Conservation (phyloP, 2,113 vertebrate species). For the Pseudolaguvia tuberculata region DNA sequence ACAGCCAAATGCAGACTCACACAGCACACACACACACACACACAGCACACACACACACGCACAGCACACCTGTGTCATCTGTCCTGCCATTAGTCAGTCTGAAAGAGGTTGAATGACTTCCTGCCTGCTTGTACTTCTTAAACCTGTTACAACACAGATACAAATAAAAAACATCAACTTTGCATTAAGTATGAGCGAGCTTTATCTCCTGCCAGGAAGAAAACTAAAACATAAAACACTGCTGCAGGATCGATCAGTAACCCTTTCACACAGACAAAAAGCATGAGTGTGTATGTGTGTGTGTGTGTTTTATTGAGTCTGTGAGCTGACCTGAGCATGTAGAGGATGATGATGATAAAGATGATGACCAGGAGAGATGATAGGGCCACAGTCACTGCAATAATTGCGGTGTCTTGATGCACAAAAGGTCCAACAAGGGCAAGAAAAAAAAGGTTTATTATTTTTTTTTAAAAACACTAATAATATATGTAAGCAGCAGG, state of each 20-base stretch:
- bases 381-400: slow-evolving; percentile 93
- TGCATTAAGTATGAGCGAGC: neutral
- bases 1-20: neutral
- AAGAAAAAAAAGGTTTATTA: neutral
- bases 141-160: slow-evolving; percentile 72
- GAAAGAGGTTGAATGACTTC: slow-evolving; percentile 95
- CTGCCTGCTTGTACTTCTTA: slow-evolving; percentile 98
- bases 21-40: slow-evolving; percentile 8
- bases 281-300: neutral
- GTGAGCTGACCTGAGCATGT: slow-evolving; percentile 89
- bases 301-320: neutral
- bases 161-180: slow-evolving; percentile 14
- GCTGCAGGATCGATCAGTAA: too few relatives aligned
- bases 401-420: slow-evolving; percentile 75
- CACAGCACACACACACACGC: slow-evolving; percentile 9
- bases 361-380: slow-evolving; percentile 94
- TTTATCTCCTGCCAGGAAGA: too few relatives aligned
- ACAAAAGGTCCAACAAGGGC: neutral
- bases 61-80: slow-evolving; percentile 82
- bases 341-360: slow-evolving; percentile 97
- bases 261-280: too few relatives aligned
- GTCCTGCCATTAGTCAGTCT: slow-evolving; percentile 88
- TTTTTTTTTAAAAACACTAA: neutral
- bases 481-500: neutral
- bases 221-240: too few relatives aligned